Evolutionary conservation across 1,140 invertebrate genomes (phyloP).

Genomic region (Andricus grossulariae): DNA sequence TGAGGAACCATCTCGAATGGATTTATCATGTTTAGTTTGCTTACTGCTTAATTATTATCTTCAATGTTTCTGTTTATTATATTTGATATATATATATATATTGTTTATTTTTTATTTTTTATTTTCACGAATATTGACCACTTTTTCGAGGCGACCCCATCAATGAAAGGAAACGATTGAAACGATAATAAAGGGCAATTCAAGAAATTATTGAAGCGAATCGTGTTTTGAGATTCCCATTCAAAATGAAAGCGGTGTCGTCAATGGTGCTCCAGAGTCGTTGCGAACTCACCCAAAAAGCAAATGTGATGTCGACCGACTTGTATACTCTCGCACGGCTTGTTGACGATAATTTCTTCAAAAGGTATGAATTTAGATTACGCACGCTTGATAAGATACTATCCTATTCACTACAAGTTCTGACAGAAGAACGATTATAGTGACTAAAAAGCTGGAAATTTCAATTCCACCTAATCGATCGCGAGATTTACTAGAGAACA

Average conservation of each 20-base stretch:
- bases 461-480: constrained; percentile 18
- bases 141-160: too few relatives aligned
- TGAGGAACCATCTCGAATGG: too few relatives aligned
- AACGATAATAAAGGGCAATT: not conserved
- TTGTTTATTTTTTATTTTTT: too few relatives aligned
- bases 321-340: not conserved
- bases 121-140: too few relatives aligned
- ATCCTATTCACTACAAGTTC: not conserved
- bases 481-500: constrained; percentile 10
- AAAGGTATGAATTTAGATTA: constrained; percentile 17
- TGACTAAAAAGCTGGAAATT: constrained; percentile 25
- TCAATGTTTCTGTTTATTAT: too few relatives aligned
- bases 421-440: constrained; percentile 1
- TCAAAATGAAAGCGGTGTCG: constrained; percentile 16
- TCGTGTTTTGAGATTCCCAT: constrained; percentile 13
- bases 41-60: too few relatives aligned
- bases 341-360: constrained; percentile 26
- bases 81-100: too few relatives aligned
- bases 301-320: not conserved
- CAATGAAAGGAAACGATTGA: constrained; percentile 4
- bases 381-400: constrained; percentile 5
- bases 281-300: not conserved
- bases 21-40: too few relatives aligned
- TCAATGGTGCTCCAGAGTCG: constrained; percentile 16
- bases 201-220: constrained; percentile 2